Percentiles rank a stretch among this genome's conserved stretches.
phyloP scores from a whole-genome alignment of 2,113 vertebrate genomes.

The Triplophysa dalaica region DNA sequence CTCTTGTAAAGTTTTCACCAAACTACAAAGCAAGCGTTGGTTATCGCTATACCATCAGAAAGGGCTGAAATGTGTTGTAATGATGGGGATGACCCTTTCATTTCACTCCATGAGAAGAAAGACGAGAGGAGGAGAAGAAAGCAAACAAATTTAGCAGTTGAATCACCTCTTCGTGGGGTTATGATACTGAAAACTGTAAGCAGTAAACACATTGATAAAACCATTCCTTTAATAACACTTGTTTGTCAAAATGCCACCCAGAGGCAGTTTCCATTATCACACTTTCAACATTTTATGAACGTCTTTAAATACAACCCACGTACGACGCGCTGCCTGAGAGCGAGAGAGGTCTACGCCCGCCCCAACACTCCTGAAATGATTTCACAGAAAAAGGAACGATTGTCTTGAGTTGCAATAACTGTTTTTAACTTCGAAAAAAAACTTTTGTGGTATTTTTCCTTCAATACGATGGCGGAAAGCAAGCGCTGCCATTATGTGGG shows the following conservation, averaged over 20 bases:
- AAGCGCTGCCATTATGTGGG: not conserved
- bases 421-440: not conserved
- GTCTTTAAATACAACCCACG: conserved; percentile 68
- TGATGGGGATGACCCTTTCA: not conserved
- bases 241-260: conserved; percentile 75
- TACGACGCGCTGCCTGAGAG: conserved; percentile 25
- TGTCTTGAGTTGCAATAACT: not conserved
- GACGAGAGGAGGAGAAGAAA: conserved; percentile 15
- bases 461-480: not conserved
- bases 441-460: not conserved
- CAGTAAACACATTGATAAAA: conserved; percentile 75
- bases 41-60: not conserved
- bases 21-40: not conserved
- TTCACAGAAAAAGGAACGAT: conserved; percentile 15
- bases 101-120: not conserved
- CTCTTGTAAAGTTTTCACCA: not conserved
- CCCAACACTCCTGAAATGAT: not conserved
- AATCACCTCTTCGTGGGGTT: conserved; percentile 22
- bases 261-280: conserved; percentile 67
- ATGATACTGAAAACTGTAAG: conserved; percentile 38
- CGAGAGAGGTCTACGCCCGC: not conserved
- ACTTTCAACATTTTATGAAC: conserved; percentile 70
- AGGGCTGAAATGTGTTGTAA: not conserved
- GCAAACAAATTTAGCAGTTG: conserved; percentile 25
- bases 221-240: conserved; percentile 76